Base-by-base conservation (phyloP, 2,888 invertebrate species). In the Patella depressa region DNA sequence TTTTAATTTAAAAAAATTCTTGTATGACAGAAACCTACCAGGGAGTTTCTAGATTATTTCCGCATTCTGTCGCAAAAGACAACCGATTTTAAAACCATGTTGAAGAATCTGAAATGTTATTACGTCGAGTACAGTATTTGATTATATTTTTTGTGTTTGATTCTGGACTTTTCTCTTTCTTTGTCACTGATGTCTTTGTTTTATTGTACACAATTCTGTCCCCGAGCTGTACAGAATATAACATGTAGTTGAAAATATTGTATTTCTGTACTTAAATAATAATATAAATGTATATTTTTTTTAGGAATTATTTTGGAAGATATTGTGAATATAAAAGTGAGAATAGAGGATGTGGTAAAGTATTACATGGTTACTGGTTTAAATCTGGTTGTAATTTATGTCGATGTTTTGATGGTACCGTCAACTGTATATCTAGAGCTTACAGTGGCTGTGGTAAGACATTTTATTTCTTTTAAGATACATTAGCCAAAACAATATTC, bases 361-460 rank as follows among this genome's bases (percentile, higher is more conserved):
- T 85, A 9, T 57, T 76, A 65, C 85, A 86, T 72, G 81, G 82
- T 19, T 81, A 82, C 34, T 84, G 84, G 85, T 80, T 83, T 74
- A 82, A 81, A 45, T 75, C 79, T 12, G 82, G 81, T 11, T 86
- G 86, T 76, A 82, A 84, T 75, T 73, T 85, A 34, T 86, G 86
- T 77, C 79, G 83, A 12, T 86, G 86, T 72, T 84, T 82, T 75
- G 84, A 86, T 74, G 82, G 84, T 0, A 73, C 76, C 2, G 73
- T 86, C 53, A 75, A 71, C 29, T 86, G 86, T 59, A 75, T 83
- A 70, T 71, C 77, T 1, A 72, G 79, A 12, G 75, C 77, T 11
- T 85, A 82, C 57, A 72, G 71, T 14, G 82, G 81, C 19, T 86
- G 86, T 80, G 81, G 86, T 86, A 78, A 81, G 85, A 80, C 3